Percentiles rank a stretch among this genome's conserved stretches.
Evolutionary conservation across 2,888 invertebrate genomes (phyloP).

Genomic region (Podabrus alpinus): DNA sequence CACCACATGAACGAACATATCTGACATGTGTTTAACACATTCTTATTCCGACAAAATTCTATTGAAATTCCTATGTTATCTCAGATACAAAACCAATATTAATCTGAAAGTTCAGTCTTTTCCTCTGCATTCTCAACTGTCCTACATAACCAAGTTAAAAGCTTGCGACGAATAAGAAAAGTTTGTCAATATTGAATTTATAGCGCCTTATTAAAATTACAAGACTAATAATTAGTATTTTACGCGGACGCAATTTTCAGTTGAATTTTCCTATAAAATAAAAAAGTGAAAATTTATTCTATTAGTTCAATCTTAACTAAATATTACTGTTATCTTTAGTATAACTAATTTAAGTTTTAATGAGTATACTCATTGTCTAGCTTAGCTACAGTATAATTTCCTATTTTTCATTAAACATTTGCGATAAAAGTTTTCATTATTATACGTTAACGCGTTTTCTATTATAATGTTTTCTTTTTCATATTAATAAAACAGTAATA

Average conservation of each 20-base stretch:
- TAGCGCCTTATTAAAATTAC: background rate
- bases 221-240: background rate
- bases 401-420: background rate
- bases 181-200: slow-evolving; percentile 14
- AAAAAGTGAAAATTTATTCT: background rate
- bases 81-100: slow-evolving; percentile 27
- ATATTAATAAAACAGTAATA: no score
- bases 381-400: background rate
- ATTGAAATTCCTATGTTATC: slow-evolving; percentile 22
- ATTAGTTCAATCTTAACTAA: background rate
- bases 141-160: slow-evolving; percentile 7
- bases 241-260: background rate
- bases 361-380: background rate
- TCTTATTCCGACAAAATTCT: slow-evolving; percentile 9
- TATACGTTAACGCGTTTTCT: no score
- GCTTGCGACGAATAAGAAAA: background rate
- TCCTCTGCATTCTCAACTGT: slow-evolving; percentile 21
- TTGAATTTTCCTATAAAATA: background rate
- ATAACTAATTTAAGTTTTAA: background rate
- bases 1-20: background rate
- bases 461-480: no score
- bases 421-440: background rate
- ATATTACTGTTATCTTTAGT: background rate
- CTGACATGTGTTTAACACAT: slow-evolving; percentile 13
- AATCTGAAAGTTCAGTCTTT: slow-evolving; percentile 17